Base-by-base conservation (phyloP, 2,888 invertebrate genomes). In the Lochmaea capreae region DNA sequence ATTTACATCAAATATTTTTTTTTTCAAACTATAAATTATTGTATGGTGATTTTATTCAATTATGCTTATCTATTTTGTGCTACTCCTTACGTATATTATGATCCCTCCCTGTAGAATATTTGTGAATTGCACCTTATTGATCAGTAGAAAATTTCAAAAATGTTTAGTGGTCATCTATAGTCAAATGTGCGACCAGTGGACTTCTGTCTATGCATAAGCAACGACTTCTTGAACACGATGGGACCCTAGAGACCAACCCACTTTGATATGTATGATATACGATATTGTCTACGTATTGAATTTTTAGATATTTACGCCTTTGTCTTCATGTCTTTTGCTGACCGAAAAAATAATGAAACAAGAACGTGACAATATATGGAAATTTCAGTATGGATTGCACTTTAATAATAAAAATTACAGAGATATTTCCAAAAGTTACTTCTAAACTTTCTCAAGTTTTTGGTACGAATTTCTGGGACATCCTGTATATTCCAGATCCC, bases 101-200 rank as follows among this genome's bases (percentile, higher is more conserved):
- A 54, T 16, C 18, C 9, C 10, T 54, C 18, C 62, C 43, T 10
- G 14, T 62, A 42, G 11, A 14, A 62, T 62, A 16, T 42, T 16
- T 63, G 22, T 46, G 18, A 54, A 54, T 54, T 11, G 54, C 18
- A 42, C 18, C 43, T 69, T 71, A 71, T 71, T 58, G 65, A 71
- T 65, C 58, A 58, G 58, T 14, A n/a, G 11, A 6, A 63, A 63
- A 63, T 63, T 63, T 63, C 43, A 68, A 85, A 86, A 85, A 84
- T 82, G 83, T 83, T 85, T 86, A 83, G 85, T 84, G 86, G 85
- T 84, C 87, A 87, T 87, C 86, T 87, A 86, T 87, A 87, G 86
- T 87, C 86, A 86, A 87, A 87, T 87, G 85, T 85, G 85, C 83
- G 84, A 82, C 84, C 83, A 82, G 84, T 84, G 86, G 87, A 85